phyloP scores from a whole-genome alignment of 2,888 invertebrate genomes.

The Drosophila dives region DNA sequence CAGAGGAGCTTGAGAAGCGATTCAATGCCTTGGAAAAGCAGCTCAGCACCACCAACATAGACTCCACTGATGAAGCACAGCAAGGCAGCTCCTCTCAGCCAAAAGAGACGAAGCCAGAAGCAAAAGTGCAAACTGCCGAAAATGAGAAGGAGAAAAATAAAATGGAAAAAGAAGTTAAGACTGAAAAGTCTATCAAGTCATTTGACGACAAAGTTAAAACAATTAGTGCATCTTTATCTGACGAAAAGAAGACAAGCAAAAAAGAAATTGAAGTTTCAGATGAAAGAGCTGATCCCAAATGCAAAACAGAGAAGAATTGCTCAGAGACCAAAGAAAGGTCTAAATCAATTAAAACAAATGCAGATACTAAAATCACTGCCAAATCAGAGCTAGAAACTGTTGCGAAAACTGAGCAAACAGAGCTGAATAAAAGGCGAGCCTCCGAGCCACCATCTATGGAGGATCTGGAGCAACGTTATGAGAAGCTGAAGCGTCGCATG shows the following conservation, averaged over 20 bases:
- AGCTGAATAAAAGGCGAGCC: constrained; percentile 58
- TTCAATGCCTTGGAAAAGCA: constrained; percentile 80
- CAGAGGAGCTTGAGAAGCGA: constrained; percentile 81
- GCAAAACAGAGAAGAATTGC: constrained; percentile 2
- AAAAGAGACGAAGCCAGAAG: constrained; percentile 2
- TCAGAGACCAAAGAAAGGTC: constrained; percentile 10
- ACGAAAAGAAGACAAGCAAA: constrained; percentile 13
- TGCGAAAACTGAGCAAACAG: constrained; percentile 13
- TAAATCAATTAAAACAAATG: background rate
- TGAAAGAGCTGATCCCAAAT: constrained; percentile 14
- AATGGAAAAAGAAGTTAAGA: constrained; percentile 1
- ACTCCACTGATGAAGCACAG: constrained; percentile 13
- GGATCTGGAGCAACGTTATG: constrained; percentile 78
- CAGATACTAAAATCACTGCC: background rate
- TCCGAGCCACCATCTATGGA: constrained; percentile 79
- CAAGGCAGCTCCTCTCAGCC: constrained; percentile 1
- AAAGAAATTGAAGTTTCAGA: constrained; percentile 11
- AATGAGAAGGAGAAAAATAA: background rate
- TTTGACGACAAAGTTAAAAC: constrained; percentile 58
- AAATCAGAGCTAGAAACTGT: background rate
- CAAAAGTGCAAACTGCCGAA: background rate
- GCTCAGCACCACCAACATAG: constrained; percentile 54
- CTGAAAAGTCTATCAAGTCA: constrained; percentile 30
- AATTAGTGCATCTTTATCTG: constrained; percentile 28
- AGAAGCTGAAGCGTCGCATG: constrained; percentile 71